Conservation (phyloP, 2,797 vertebrate genomes). For the Cossypha dichroa region DNA sequence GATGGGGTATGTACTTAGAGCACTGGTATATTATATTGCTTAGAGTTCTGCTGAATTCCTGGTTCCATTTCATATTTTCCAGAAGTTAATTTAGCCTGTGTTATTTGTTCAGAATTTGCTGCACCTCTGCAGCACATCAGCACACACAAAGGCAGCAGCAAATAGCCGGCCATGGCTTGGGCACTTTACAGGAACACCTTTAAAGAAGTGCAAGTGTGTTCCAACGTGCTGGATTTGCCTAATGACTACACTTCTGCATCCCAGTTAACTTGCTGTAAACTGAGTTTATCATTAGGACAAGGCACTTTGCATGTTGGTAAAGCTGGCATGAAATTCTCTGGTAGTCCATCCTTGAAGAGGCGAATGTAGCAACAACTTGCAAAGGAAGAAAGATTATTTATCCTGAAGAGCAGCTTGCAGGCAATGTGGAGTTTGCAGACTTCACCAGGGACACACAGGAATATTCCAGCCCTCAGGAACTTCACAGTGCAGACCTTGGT, state of each 20-base stretch:
- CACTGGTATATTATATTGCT: not conserved
- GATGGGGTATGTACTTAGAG: not conserved
- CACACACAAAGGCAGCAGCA: not conserved
- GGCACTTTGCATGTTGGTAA: not conserved
- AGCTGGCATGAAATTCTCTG: not conserved
- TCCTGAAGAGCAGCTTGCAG: accelerated
- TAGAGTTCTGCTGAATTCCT: not conserved
- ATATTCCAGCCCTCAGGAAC: not conserved
- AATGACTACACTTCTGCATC: not conserved
- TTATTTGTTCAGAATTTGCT: not conserved
- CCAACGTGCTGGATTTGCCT: not conserved
- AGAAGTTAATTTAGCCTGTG: not conserved
- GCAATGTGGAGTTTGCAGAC: not conserved
- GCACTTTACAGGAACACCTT: not conserved
- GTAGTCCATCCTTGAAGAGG: not conserved
- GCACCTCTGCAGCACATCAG: not conserved
- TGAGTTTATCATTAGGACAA: not conserved
- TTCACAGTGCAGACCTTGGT: not conserved
- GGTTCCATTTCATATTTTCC: not conserved
- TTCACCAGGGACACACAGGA: not conserved
- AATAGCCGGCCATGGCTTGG: not conserved
- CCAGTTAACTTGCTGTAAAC: not conserved
- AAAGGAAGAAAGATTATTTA: not conserved
- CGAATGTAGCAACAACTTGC: not conserved
- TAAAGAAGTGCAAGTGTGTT: not conserved